Conservation (phyloP, 2,888 invertebrate species). For the Euproctis similis region DNA sequence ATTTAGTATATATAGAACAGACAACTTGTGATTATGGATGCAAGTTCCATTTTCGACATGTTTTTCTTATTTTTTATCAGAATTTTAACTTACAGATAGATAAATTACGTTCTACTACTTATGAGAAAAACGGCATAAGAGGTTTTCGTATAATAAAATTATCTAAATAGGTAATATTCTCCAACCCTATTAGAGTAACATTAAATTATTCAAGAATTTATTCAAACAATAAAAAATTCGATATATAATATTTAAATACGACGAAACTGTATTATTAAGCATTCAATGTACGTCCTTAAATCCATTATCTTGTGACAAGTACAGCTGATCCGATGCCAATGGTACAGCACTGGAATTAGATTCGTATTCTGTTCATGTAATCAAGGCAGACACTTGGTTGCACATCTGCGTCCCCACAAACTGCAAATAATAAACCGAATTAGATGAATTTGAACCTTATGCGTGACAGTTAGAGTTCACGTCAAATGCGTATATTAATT, state of each 20-base stretch:
- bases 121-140: no score
- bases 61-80: no score
- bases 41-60: no score
- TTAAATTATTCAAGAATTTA: constrained; percentile 7
- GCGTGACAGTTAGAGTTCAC: constrained; percentile 7
- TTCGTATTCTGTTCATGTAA: constrained; percentile 59
- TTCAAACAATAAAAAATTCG: constrained; percentile 30
- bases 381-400: constrained; percentile 60
- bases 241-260: constrained; percentile 31
- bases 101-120: no score
- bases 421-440: constrained; percentile 16
- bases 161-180: no score
- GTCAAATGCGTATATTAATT: constrained; percentile 2
- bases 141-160: no score
- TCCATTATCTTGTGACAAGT: constrained; percentile 51
- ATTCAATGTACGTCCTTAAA: constrained; percentile 42
- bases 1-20: no score
- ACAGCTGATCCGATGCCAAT: constrained; percentile 44
- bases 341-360: constrained; percentile 52
- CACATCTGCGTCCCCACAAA: constrained; percentile 53
- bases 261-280: constrained; percentile 29
- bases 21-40: no score
- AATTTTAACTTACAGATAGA: no score
- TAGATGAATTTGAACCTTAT: constrained; percentile 27
- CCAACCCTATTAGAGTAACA: no score